Conservation (phyloP, 2,888 invertebrate genomes). For the Amiota communis region DNA sequence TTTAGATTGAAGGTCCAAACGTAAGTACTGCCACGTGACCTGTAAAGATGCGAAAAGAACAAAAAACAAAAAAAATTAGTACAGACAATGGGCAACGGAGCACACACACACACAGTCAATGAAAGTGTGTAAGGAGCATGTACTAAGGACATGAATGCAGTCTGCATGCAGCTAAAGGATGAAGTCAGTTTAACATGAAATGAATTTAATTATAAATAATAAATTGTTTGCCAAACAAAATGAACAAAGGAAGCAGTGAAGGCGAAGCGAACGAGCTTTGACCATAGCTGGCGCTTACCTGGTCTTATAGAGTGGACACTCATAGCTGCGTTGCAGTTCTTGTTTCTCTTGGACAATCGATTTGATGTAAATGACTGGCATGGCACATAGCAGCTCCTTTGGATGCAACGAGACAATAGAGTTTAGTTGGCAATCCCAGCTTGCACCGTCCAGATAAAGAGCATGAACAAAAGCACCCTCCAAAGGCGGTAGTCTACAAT, state of each 20-base stretch:
- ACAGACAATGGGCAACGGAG: not conserved
- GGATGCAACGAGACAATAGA: constrained; percentile 88
- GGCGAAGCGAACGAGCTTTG: not conserved
- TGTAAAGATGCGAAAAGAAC: constrained; percentile 54
- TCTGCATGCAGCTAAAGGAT: not conserved
- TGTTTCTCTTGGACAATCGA: constrained; percentile 93
- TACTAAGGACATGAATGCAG: not conserved
- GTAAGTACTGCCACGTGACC: constrained; percentile 89
- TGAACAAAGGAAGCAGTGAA: not conserved
- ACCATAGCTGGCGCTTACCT: constrained; percentile 74
- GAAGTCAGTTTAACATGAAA: constrained; percentile 2
- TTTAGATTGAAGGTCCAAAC: constrained; percentile 97
- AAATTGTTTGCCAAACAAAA: constrained; percentile 9
- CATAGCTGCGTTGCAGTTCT: constrained; percentile 88
- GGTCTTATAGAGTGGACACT: constrained; percentile 96
- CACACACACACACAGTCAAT: not conserved
- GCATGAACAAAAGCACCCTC: constrained; percentile 95
- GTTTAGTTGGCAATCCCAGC: constrained; percentile 89
- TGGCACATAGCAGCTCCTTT: constrained; percentile 91
- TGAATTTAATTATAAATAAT: constrained; percentile 27
- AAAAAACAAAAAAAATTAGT: not conserved
- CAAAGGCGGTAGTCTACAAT: constrained; percentile 82
- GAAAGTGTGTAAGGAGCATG: not conserved
- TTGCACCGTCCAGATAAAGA: constrained; percentile 93
- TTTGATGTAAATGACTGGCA: constrained; percentile 93